A percentile compares a stretch with the other conserved stretches of the same genome.
phyloP scores from a whole-genome alignment of 1,140 invertebrate genomes.

The Drosophila repleta region DNA sequence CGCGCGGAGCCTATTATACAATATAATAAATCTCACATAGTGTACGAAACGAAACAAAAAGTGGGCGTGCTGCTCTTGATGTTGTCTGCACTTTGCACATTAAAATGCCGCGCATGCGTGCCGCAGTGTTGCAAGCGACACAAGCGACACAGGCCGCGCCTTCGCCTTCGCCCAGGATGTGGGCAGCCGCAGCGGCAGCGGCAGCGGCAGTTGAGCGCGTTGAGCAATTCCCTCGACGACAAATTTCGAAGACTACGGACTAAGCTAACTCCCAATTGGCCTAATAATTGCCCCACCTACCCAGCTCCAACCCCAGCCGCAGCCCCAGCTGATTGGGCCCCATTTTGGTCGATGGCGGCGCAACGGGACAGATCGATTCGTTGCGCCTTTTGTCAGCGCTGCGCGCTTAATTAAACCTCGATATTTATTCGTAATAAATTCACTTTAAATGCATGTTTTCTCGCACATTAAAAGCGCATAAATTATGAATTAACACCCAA shows the following conservation, averaged over 20 bases:
- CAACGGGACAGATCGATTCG: conserved; percentile 1
- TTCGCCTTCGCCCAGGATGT: conserved; percentile 34
- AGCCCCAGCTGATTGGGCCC: conserved; percentile 9
- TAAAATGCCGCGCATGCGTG: conserved; percentile 80
- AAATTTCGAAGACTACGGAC: conserved; percentile 44
- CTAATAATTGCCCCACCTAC: conserved; percentile 40
- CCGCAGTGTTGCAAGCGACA: conserved; percentile 64
- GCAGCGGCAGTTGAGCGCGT: conserved; percentile 6
- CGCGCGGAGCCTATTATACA: conserved; percentile 72
- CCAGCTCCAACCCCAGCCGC: too few species aligned
- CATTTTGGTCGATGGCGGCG: background rate
- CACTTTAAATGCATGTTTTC: conserved; percentile 80
- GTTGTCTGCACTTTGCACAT: conserved; percentile 71
- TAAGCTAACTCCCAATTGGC: conserved; percentile 22
- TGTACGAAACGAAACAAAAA: conserved; percentile 48
- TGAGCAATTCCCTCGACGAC: conserved; percentile 51
- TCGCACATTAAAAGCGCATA: conserved; percentile 80
- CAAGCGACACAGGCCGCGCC: conserved; percentile 24
- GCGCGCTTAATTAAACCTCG: conserved; percentile 62
- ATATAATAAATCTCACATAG: conserved; percentile 73
- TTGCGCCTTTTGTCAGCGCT: conserved; percentile 14
- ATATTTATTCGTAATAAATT: conserved; percentile 81
- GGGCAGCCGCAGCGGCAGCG: conserved; percentile 35
- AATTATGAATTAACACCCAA: conserved; percentile 82
- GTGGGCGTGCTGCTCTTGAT: conserved; percentile 77